Evolutionary conservation across 2,888 invertebrate genomes (phyloP).

Genomic region (Nysson spinosus): DNA sequence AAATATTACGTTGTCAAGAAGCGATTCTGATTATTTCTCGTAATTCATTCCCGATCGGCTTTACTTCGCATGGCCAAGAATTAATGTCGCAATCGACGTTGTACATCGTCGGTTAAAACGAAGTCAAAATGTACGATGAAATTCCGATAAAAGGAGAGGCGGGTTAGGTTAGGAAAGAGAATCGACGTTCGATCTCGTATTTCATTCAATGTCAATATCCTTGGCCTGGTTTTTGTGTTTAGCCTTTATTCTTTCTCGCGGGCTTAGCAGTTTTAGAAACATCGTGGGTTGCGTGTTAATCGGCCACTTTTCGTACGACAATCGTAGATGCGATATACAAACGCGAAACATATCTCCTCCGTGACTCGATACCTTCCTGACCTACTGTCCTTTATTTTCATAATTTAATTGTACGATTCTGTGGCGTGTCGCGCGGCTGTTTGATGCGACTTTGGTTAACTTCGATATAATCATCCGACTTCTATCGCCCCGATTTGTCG

Average conservation of each 20-base stretch:
- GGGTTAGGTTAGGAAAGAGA: too few species aligned
- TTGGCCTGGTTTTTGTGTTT: conserved; percentile 24
- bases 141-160: too few species aligned
- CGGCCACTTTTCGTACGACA: neutral
- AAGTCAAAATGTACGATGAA: too few species aligned
- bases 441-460: conserved; percentile 6
- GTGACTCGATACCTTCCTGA: conserved; percentile 11
- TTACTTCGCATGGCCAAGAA: too few species aligned
- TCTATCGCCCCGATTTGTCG: too few species aligned
- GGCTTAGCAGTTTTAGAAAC: conserved; percentile 10
- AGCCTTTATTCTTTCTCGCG: conserved; percentile 3
- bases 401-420: conserved; percentile 19
- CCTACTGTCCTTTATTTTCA: conserved; percentile 40
- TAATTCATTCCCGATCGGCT: too few species aligned
- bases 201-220: conserved; percentile 6
- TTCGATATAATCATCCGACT: too few species aligned
- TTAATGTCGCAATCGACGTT: too few species aligned
- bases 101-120: too few species aligned
- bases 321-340: neutral
- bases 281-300: conserved; percentile 9
- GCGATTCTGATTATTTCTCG: too few species aligned
- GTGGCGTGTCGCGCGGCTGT: neutral
- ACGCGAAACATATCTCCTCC: too few species aligned
- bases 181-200: conserved; percentile 3
- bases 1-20: too few species aligned